Evolutionary conservation across 2,113 vertebrate species (phyloP).

Genomic region (Halcyon malimbica): DNA sequence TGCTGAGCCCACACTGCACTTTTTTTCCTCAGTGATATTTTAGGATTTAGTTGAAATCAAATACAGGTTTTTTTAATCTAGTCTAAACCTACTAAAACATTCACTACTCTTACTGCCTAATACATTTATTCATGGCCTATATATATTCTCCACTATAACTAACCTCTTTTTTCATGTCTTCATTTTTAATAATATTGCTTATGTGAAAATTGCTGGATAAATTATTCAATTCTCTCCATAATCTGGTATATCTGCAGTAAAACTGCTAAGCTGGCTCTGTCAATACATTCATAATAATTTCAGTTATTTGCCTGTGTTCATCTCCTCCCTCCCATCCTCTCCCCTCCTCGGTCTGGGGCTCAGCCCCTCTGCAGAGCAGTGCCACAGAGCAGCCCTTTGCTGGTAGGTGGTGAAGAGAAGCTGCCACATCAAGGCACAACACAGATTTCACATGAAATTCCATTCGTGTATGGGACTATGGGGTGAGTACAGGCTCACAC

Average conservation of each 20-base stretch:
- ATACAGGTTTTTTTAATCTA: conserved; percentile 37
- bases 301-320: background rate
- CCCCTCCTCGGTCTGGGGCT: background rate
- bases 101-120: conserved; percentile 66
- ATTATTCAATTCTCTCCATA: conserved; percentile 75
- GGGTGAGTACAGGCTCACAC: background rate
- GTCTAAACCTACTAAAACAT: conserved; percentile 73
- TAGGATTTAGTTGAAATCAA: conserved; percentile 63
- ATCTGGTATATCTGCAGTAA: conserved; percentile 60
- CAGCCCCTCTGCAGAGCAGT: background rate
- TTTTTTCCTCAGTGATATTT: conserved; percentile 29
- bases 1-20: background rate
- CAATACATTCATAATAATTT: conserved; percentile 59
- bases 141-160: conserved; percentile 67
- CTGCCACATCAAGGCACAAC: background rate
- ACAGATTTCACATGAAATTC: conserved; percentile 5
- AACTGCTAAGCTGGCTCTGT: conserved; percentile 58
- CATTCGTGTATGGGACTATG: background rate
- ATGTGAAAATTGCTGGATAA: conserved; percentile 76
- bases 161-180: conserved; percentile 71
- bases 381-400: background rate
- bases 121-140: conserved; percentile 72
- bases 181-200: conserved; percentile 77
- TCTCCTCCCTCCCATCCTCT: background rate
- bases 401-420: background rate